Base-by-base conservation (phyloP, 2,888 invertebrate genomes). In the Mythimna ferrago region DNA sequence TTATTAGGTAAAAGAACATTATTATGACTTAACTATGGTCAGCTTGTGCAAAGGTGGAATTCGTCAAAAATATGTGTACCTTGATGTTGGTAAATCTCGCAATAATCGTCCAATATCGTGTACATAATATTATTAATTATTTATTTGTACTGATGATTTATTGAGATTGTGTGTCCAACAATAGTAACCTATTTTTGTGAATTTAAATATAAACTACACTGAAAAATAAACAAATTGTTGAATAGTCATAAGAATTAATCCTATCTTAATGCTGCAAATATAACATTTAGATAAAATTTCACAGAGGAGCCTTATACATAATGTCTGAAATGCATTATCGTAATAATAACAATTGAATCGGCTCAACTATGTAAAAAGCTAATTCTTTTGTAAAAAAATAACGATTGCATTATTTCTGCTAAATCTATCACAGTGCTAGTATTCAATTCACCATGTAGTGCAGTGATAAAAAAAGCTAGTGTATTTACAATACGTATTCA, bases 241-340 rank as follows among this genome's bases (percentile, higher is more conserved):
- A 74, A 68, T 76, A 84, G 66, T 62, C 76, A 9, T 80, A 78
- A 78, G 73, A 72, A 62, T 62, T 4, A 61, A 72, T 68, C 66
- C 60, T 81, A 71, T 71, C 35, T 38, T 26, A 76, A 67, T 73
- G 70, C 67, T 77, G 75, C 70, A 26, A 58, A 63, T 60, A 74
- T 76, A 62, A 66, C 51, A 57, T 72, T 58, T 70, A 81, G 60
- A 68, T 54, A 51, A 69, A 72, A 83, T 62, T 74, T 82, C 76
- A 82, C 82, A 38, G 38, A 76, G 68, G 65, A 78, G 74, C 76
- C 80, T 84, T 84, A 73, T 54, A 64, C 62, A 48, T 66, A 75
- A 64, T 67, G n/a, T 69, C 70, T 61, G 26, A 66, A 74, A 62
- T 72, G 51, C 67, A 76, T 67, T 82, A 69, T 72, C 5, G 32